Percentiles rank a stretch among this genome's conserved stretches.
These are phyloP conservation scores for Caenorhabditis sp. DNA, from an alignment of 2,888 invertebrate species.

Conservation along the genomic window DNA sequence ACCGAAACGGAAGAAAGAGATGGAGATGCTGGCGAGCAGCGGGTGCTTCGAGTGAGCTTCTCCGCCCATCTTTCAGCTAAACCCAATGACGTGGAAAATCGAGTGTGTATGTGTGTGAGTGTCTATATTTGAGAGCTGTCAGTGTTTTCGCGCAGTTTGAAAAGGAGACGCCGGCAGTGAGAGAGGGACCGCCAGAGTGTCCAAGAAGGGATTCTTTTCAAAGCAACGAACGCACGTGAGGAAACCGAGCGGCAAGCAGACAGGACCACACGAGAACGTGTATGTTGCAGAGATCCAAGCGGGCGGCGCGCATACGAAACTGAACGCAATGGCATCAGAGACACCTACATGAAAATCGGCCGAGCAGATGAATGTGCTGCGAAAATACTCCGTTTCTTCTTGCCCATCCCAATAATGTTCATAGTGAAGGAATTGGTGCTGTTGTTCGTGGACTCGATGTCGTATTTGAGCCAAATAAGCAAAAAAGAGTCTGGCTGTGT, in stretches of 20 bases:
- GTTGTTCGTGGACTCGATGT: no score
- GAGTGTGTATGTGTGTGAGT: constrained; percentile 42
- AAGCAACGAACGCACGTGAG: no score
- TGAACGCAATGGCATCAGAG: no score
- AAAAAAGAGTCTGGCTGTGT: not conserved
- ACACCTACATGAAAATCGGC: not conserved
- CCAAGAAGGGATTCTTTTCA: not conserved
- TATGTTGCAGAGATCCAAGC: not conserved
- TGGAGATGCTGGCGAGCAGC: constrained; percentile 11
- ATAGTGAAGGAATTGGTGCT: no score
- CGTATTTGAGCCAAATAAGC: no score
- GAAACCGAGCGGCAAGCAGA: not conserved
- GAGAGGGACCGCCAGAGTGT: not conserved
- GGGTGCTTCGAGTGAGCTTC: constrained; percentile 4
- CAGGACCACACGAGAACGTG: not conserved
- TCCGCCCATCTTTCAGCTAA: constrained; percentile 41
- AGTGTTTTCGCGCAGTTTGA: constrained; percentile 42
- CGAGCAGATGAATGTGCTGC: not conserved
- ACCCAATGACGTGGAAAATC: constrained; percentile 54
- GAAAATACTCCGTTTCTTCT: not conserved
- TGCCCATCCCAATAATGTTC: not conserved
- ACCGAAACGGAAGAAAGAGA: constrained; percentile 15
- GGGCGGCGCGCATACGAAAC: not conserved
- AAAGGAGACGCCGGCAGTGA: constrained; percentile 19
- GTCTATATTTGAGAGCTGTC: constrained; percentile 28